These are phyloP conservation scores for Latrodectus geometricus DNA, from an alignment of 1,140 invertebrate species.

Conservation along the genomic window DNA sequence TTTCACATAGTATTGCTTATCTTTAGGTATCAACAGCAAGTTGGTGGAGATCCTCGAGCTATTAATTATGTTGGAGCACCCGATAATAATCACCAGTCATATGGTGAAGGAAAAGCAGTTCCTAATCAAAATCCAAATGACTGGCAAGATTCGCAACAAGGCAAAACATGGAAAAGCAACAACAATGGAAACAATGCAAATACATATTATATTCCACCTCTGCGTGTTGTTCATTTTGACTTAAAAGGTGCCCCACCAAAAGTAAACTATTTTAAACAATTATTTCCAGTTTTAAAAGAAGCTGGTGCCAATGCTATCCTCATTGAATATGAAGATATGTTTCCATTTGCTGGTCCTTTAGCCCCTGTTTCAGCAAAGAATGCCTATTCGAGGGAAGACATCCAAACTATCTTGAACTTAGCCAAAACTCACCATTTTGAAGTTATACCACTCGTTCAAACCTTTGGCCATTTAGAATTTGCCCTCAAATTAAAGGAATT, in stretches of 20 bases:
- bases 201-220: slow-evolving; percentile 57
- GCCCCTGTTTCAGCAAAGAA: slow-evolving; percentile 79
- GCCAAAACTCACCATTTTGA: slow-evolving; percentile 79
- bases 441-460: slow-evolving; percentile 93
- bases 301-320: slow-evolving; percentile 90
- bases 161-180: slow-evolving; percentile 22
- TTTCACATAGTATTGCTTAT: background rate
- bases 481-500: slow-evolving; percentile 85
- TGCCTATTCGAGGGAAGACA: slow-evolving; percentile 80
- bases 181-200: slow-evolving; percentile 27
- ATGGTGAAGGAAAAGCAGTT: slow-evolving; percentile 25
- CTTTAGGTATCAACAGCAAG: slow-evolving; percentile 24
- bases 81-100: background rate
- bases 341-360: slow-evolving; percentile 84
- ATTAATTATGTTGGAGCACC: slow-evolving; percentile 30
- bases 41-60: slow-evolving; percentile 12
- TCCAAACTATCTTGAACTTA: slow-evolving; percentile 75
- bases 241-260: slow-evolving; percentile 81
- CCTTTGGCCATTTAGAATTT: slow-evolving; percentile 95
- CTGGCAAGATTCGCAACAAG: slow-evolving; percentile 28
- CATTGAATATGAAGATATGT: slow-evolving; percentile 94
- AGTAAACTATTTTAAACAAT: slow-evolving; percentile 76
- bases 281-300: slow-evolving; percentile 73
- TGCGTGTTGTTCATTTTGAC: slow-evolving; percentile 79
- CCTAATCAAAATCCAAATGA: slow-evolving; percentile 2